These are phyloP conservation scores for Lymantria monacha DNA, from an alignment of 2,888 invertebrate species.

Conservation along the genomic window DNA sequence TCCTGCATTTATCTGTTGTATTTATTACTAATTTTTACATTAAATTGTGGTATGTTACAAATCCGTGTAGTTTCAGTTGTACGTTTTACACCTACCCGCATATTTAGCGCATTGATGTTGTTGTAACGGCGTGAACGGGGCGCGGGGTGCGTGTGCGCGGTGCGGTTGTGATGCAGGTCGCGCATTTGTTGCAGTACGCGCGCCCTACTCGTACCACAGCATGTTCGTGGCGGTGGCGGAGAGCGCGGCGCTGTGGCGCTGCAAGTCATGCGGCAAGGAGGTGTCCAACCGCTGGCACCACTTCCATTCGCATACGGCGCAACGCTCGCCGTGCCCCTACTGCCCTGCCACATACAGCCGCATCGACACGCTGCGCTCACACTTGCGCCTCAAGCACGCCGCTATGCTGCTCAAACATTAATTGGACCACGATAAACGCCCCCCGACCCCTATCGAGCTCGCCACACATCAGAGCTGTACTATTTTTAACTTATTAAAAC, in stretches of 20 bases:
- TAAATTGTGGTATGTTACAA: constrained; percentile 87
- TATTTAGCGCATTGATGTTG: constrained; percentile 28
- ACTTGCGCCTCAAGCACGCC: constrained; percentile 89
- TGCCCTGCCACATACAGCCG: constrained; percentile 94
- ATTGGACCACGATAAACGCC: constrained; percentile 2
- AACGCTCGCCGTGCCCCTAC: constrained; percentile 90
- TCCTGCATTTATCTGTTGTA: constrained; percentile 86
- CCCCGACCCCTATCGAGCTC: constrained; percentile 11
- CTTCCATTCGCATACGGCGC: constrained; percentile 91
- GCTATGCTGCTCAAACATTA: constrained; percentile 74
- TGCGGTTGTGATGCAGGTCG: neutral
- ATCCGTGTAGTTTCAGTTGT: constrained; percentile 80
- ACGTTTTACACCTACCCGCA: constrained; percentile 62
- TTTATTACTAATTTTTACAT: constrained; percentile 88
- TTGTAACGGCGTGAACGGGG: neutral
- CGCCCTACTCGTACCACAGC: constrained; percentile 88
- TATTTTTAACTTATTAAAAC: constrained; percentile 24
- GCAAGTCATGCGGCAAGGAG: constrained; percentile 92
- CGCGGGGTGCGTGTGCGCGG: neutral
- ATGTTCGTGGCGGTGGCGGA: constrained; percentile 90
- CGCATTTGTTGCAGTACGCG: constrained; percentile 56
- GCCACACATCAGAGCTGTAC: constrained; percentile 20
- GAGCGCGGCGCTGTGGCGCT: constrained; percentile 89
- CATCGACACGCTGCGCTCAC: constrained; percentile 92
- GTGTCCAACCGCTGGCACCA: constrained; percentile 95